Evolutionary conservation across 92 coral and sea anemone species (phyloP), one percentile per base, ranked within the genome.

Genomic region (Palythoa grandiflora): DNA sequence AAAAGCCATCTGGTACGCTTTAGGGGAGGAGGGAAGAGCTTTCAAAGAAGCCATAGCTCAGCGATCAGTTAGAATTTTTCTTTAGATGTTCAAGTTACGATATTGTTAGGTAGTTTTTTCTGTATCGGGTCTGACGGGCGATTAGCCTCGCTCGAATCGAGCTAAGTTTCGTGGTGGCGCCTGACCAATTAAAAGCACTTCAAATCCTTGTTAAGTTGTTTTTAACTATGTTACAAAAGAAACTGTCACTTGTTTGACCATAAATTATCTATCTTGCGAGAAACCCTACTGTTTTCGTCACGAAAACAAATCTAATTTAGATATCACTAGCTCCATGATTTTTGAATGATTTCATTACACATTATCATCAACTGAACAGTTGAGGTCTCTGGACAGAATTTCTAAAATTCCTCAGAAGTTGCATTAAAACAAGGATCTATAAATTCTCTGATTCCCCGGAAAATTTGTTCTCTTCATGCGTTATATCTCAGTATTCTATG

Each of bases 1-100:
- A 40, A 90, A 90, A 10, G 93, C 71, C 59, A 65, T 87, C 71
- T 72, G 71, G 37, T 90, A 90, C 10, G 93, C 90, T 8, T 75
- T 48, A 2, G 73, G 86, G 47, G 86, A 81, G 4, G 75, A 81
- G 15, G 75, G 75, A 6, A 81, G 60, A 11, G 86, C 73, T 47
- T 48, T 66, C 47, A 81, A 28, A 5, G 63, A 21, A 38, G 86
- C 38, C 86, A 81, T 81, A 1, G 40, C 5, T 13, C 14, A 47
- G 15, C 48, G 48, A 47, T 10, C 28, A 28, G 0, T 40, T 6
- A 39, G 39, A 3, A 16, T 53, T 35, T 10, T 15, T 20, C 15
- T 13, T 55, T 7, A 14, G 48, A 2, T 7, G 47, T 8, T 54
- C 36, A 8, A 77, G 9, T 1, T 52, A 16, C n/a, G 3, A 1